Percentiles rank a stretch among this genome's conserved stretches.
Conservation (phyloP, 2,113 vertebrate genomes). For the Rhea pennata region DNA sequence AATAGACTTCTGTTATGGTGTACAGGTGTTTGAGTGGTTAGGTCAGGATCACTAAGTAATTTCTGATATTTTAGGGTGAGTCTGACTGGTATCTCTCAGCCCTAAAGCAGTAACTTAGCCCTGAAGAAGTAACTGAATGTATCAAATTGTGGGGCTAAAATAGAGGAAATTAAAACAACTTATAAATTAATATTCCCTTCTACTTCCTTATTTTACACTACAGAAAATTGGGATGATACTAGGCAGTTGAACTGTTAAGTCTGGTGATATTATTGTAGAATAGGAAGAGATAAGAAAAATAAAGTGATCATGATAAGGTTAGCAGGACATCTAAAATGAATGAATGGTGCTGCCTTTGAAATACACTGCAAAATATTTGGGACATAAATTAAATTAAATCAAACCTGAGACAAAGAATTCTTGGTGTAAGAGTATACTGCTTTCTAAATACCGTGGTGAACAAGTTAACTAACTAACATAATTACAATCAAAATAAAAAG, state of each 20-base stretch:
- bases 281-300: neutral
- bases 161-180: neutral
- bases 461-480: neutral
- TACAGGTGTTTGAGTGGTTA: neutral
- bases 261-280: neutral
- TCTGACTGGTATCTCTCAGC: neutral
- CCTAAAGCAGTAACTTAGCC: neutral
- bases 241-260: neutral
- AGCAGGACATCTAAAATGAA: neutral
- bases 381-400: neutral
- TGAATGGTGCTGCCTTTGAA: neutral
- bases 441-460: neutral
- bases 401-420: neutral
- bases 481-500: neutral
- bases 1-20: neutral
- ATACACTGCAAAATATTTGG: neutral
- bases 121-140: neutral
- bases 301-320: neutral
- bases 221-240: neutral
- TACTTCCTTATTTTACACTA: neutral
- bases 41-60: neutral
- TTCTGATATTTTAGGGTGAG: neutral
- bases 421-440: neutral
- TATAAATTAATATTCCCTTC: neutral
- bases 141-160: neutral